Evolutionary conservation across 2,888 invertebrate species (phyloP).

Genomic region (Rhodophaea formosa): DNA sequence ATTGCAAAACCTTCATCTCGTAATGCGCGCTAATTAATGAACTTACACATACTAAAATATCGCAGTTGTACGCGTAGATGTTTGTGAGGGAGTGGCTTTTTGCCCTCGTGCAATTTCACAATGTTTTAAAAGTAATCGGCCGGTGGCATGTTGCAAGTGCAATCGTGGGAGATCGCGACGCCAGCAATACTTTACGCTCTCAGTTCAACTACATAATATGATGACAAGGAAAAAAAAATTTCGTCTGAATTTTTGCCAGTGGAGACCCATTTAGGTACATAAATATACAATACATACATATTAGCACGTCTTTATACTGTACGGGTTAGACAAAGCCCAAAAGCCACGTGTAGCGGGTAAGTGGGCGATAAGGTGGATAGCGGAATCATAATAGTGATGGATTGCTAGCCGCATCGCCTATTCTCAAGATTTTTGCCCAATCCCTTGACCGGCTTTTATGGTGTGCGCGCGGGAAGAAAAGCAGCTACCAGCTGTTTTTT

Average conservation of each 20-base stretch:
- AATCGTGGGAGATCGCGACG: conserved; percentile 32
- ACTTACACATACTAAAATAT: conserved; percentile 35
- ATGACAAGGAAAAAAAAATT: conserved; percentile 9
- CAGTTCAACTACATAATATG: neutral
- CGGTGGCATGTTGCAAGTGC: conserved; percentile 35
- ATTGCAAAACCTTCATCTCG: conserved; percentile 45
- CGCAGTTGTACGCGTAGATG: conserved; percentile 32
- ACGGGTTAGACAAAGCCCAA: too few species aligned
- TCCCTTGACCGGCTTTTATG: too few species aligned
- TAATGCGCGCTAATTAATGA: conserved; percentile 51
- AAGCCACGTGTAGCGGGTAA: too few species aligned
- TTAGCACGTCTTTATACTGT: too few species aligned
- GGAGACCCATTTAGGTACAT: neutral
- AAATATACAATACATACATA: too few species aligned
- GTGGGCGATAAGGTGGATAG: too few species aligned
- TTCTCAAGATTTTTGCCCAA: too few species aligned
- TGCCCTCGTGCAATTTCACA: conserved; percentile 42
- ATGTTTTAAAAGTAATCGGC: conserved; percentile 34
- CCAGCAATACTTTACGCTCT: conserved; percentile 3
- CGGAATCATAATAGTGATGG: too few species aligned
- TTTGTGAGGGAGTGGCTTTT: conserved; percentile 37
- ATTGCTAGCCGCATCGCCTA: too few species aligned
- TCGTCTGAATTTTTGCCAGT: neutral
- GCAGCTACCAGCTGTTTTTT: too few species aligned
- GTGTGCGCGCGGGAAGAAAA: too few species aligned